phyloP scores from a whole-genome alignment of 2,113 vertebrate genomes.

The Calonectris borealis region DNA sequence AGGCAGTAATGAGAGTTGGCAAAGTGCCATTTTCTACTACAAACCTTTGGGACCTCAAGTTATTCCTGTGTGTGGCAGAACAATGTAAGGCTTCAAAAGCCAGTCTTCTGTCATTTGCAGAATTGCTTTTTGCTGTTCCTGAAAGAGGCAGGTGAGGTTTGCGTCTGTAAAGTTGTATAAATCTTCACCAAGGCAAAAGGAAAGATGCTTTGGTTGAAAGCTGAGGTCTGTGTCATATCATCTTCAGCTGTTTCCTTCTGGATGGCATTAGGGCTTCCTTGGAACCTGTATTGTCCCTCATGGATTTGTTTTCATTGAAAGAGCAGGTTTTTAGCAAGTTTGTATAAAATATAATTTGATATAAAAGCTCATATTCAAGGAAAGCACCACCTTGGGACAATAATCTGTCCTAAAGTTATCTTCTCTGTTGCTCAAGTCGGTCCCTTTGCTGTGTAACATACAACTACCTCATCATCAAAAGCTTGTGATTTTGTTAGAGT shows the following conservation, averaged over 20 bases:
- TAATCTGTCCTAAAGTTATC: background rate
- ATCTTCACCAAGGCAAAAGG: background rate
- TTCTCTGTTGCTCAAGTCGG: background rate
- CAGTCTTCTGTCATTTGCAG: background rate
- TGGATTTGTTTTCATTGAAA: background rate
- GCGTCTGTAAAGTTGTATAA: background rate
- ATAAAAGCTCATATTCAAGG: background rate
- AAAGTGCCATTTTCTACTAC: background rate
- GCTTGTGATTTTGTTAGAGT: background rate
- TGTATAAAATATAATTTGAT: background rate
- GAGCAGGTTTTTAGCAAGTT: background rate
- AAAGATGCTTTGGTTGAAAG: background rate
- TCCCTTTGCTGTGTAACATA: background rate
- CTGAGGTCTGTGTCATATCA: background rate
- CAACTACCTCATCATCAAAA: background rate
- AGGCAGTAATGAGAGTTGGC: conserved; percentile 24
- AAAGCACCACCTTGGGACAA: background rate
- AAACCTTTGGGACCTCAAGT: conserved; percentile 11
- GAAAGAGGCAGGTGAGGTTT: background rate
- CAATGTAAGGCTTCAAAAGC: background rate
- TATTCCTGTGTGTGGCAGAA: conserved; percentile 13
- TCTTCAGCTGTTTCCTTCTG: background rate
- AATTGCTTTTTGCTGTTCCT: background rate
- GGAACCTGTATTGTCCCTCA: background rate
- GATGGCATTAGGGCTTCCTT: background rate